Percentiles rank a stretch among this genome's conserved stretches.
Conservation (phyloP, 2,888 invertebrate species). For the Amorpha juglandis region DNA sequence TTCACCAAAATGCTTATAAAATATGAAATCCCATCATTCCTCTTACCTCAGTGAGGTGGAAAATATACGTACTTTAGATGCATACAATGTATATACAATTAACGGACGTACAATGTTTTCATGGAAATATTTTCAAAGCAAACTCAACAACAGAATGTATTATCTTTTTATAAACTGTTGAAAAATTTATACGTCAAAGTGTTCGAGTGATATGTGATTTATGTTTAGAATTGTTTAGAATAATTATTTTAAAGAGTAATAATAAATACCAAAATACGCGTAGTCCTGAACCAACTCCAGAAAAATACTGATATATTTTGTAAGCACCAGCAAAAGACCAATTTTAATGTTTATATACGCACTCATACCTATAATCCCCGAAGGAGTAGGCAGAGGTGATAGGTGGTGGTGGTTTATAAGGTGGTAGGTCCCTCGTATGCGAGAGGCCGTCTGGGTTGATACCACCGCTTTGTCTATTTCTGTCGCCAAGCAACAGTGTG, state of each 20-base stretch:
- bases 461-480: too few relatives aligned
- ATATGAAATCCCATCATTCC: background rate
- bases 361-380: too few relatives aligned
- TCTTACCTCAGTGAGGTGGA: background rate
- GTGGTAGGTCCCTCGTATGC: too few relatives aligned
- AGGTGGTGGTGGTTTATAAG: too few relatives aligned
- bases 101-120: background rate
- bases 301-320: too few relatives aligned
- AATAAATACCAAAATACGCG: background rate
- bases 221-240: background rate
- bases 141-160: background rate
- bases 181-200: background rate
- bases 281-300: too few relatives aligned
- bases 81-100: background rate
- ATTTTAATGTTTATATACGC: too few relatives aligned
- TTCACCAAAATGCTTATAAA: background rate
- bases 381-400: too few relatives aligned
- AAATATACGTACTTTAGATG: background rate
- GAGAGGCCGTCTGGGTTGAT: too few relatives aligned
- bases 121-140: background rate
- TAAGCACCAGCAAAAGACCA: too few relatives aligned
- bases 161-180: background rate
- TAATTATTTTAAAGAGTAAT: background rate
- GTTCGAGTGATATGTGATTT: background rate
- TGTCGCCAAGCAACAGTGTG: too few relatives aligned